These are phyloP conservation scores for Melipona bicolor DNA, from an alignment of 2,888 invertebrate genomes.

Conservation along the genomic window DNA sequence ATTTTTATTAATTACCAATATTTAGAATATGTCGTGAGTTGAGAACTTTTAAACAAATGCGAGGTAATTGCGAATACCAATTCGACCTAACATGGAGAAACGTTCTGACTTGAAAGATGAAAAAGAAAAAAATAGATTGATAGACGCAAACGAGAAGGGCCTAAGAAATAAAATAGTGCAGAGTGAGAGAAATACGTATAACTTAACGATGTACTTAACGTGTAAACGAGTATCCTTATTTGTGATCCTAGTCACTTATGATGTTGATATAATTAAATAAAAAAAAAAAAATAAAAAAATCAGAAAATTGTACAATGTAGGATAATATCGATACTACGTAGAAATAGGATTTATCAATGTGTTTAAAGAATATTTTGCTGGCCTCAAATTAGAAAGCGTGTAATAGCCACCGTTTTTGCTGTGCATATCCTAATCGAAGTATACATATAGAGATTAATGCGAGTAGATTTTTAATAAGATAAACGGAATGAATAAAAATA, in stretches of 20 bases:
- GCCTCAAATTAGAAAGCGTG: constrained; percentile 41
- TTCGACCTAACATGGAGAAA: neutral
- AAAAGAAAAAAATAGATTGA: neutral
- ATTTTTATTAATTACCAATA: neutral
- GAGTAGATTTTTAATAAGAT: constrained; percentile 57
- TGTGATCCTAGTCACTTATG: constrained; percentile 42
- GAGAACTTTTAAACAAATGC: neutral
- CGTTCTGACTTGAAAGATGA: no score
- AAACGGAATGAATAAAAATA: constrained; percentile 54
- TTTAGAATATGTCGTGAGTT: neutral
- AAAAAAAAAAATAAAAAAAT: neutral
- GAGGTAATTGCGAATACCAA: neutral
- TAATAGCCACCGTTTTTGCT: constrained; percentile 42
- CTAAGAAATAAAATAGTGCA: constrained; percentile 24
- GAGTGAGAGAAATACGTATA: neutral
- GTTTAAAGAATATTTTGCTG: constrained; percentile 43
- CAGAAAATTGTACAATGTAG: constrained; percentile 68
- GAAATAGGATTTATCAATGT: constrained; percentile 25
- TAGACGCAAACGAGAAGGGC: constrained; percentile 10
- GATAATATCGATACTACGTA: constrained; percentile 50
- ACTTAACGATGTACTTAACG: constrained; percentile 21
- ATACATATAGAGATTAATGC: constrained; percentile 54
- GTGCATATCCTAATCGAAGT: constrained; percentile 43
- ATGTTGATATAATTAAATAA: constrained; percentile 14
- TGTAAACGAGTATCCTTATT: constrained; percentile 30